phyloP scores from a whole-genome alignment of 2,797 vertebrate species.

The Megalops cyprinoides region DNA sequence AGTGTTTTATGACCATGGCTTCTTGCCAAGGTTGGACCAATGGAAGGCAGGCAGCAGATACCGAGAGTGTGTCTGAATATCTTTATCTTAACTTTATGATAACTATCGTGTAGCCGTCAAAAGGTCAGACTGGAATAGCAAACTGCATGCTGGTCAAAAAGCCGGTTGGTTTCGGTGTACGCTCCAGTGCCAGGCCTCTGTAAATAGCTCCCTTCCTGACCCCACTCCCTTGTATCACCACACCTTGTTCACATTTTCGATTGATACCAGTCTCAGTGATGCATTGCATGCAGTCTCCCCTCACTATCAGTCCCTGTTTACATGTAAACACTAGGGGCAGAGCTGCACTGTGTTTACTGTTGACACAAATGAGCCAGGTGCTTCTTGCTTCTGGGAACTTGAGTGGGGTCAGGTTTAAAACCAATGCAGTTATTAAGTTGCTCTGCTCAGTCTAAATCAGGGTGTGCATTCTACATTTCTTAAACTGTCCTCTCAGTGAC shows the following conservation, averaged over 20 bases:
- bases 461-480: constrained; percentile 12
- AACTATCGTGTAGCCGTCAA: background rate
- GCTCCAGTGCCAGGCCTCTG: background rate
- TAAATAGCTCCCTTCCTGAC: constrained; percentile 4
- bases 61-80: background rate
- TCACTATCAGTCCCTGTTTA: constrained; percentile 54
- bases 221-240: constrained; percentile 17
- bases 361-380: constrained; percentile 53
- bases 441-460: constrained; percentile 10
- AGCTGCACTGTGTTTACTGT: constrained; percentile 55
- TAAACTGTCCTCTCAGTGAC: background rate
- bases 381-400: constrained; percentile 50
- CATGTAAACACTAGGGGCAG: constrained; percentile 56
- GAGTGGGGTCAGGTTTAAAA: constrained; percentile 13
- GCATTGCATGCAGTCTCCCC: background rate
- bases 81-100: constrained; percentile 12
- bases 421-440: background rate
- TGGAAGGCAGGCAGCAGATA: background rate
- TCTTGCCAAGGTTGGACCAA: background rate
- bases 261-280: constrained; percentile 5
- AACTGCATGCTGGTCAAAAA: constrained; percentile 3
- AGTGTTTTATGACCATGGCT: constrained; percentile 13
- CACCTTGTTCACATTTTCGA: background rate
- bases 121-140: background rate
- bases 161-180: background rate